Conservation (phyloP, 1,140 invertebrate species). For the Caerostris darwini region DNA sequence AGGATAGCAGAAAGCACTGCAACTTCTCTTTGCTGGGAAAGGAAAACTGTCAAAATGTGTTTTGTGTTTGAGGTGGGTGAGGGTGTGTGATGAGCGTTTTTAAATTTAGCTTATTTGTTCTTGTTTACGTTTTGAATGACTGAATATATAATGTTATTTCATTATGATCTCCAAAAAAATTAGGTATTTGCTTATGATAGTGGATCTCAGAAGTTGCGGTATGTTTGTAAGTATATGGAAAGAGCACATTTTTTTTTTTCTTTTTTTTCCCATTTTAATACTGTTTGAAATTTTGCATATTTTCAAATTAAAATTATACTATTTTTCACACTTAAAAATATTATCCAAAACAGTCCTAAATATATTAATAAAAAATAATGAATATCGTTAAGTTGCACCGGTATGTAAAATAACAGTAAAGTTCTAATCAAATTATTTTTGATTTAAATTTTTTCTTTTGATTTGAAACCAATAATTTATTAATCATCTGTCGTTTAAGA, state of each 20-base stretch:
- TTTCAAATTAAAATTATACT: too few species aligned
- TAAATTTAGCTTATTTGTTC: slow-evolving; percentile 1
- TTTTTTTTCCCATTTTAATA: too few species aligned
- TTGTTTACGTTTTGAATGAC: slow-evolving; percentile 2
- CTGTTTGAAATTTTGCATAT: too few species aligned
- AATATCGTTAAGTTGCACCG: too few species aligned
- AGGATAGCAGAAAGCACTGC: not conserved
- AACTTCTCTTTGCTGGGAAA: slow-evolving; percentile 17
- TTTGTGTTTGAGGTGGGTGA: slow-evolving; percentile 36
- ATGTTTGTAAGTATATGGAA: slow-evolving; percentile 51
- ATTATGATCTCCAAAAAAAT: slow-evolving; percentile 17
- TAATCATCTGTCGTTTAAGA: too few species aligned
- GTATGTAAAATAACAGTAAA: too few species aligned
- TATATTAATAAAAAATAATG: too few species aligned
- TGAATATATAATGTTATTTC: slow-evolving; percentile 36
- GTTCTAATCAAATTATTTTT: too few species aligned
- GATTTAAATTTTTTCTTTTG: too few species aligned
- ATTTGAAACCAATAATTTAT: too few species aligned
- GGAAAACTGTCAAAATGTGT: slow-evolving; percentile 55
- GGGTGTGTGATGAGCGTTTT: slow-evolving; percentile 17
- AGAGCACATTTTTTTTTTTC: not conserved
- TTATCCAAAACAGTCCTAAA: too few species aligned
- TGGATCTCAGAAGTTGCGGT: slow-evolving; percentile 19
- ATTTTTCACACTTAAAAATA: too few species aligned
- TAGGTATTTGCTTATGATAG: not conserved